Conservation (phyloP, 2,797 vertebrate species). For the Melanotaenia parkinsoni region DNA sequence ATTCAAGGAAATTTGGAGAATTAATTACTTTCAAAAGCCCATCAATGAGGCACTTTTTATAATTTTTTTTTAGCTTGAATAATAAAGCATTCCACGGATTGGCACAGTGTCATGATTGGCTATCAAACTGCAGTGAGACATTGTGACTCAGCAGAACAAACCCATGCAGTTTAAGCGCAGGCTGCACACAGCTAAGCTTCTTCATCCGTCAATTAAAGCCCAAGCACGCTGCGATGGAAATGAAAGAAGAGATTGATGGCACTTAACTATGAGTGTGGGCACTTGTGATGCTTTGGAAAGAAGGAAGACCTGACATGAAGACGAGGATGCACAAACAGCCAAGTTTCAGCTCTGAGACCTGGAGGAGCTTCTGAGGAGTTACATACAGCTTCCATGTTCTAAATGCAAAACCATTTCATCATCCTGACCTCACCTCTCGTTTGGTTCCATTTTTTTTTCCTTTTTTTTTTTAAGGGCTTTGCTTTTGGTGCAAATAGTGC, state of each 20-base stretch:
- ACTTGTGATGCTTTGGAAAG: slow-evolving; percentile 67
- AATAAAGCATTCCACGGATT: slow-evolving; percentile 41
- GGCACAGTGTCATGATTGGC: slow-evolving; percentile 62
- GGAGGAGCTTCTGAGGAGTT: slow-evolving; percentile 33
- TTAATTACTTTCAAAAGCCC: slow-evolving; percentile 33
- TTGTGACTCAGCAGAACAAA: slow-evolving; percentile 32
- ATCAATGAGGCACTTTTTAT: slow-evolving; percentile 68
- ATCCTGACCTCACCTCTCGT: slow-evolving; percentile 35
- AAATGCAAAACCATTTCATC: slow-evolving; percentile 24
- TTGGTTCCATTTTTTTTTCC: slow-evolving; percentile 35
- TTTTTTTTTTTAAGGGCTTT: slow-evolving; percentile 55
- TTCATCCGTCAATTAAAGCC: slow-evolving; percentile 21
- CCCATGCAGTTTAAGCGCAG: slow-evolving; percentile 22
- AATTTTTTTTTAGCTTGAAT: slow-evolving; percentile 33
- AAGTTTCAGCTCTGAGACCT: slow-evolving; percentile 29
- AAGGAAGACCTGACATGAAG: slow-evolving; percentile 52
- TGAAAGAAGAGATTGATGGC: slow-evolving; percentile 42
- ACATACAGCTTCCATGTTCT: slow-evolving; percentile 10
- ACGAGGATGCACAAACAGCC: slow-evolving; percentile 25
- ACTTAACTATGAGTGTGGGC: slow-evolving; percentile 48
- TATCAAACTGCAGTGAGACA: slow-evolving; percentile 30
- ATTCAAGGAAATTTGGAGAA: slow-evolving; percentile 4
- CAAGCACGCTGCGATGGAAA: slow-evolving; percentile 26
- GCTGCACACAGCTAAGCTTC: slow-evolving; percentile 17
- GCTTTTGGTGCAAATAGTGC: slow-evolving; percentile 75